Conservation (phyloP, 2,888 invertebrate species). For the Coelogynopora nodosa region DNA sequence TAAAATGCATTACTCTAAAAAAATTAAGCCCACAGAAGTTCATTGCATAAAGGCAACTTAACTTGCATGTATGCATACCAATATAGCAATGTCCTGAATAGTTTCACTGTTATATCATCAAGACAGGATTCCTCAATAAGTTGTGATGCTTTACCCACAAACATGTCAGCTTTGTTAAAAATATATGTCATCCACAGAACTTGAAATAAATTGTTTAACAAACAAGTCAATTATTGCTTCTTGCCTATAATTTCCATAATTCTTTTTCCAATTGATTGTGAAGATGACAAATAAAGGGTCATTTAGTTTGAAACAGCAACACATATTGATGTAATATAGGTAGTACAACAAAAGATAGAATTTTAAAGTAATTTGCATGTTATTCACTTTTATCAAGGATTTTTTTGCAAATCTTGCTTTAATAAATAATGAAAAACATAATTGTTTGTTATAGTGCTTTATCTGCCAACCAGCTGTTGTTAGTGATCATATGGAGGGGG, state of each 20-base stretch:
- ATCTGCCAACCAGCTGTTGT: no score
- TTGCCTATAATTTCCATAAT: slow-evolving; percentile 22
- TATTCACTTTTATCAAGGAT: background rate
- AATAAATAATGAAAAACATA: no score
- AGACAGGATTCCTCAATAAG: background rate
- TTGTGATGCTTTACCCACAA: slow-evolving; percentile 36
- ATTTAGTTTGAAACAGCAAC: slow-evolving; percentile 35
- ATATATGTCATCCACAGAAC: background rate
- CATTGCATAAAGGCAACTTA: slow-evolving; percentile 49
- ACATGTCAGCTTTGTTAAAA: slow-evolving; percentile 6
- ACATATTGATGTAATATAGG: slow-evolving; percentile 39
- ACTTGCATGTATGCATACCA: slow-evolving; percentile 45
- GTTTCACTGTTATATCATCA: background rate
- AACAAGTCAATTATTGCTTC: slow-evolving; percentile 26
- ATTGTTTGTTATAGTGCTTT: no score
- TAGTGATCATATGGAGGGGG: no score
- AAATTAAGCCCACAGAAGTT: slow-evolving; percentile 43
- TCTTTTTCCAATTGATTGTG: slow-evolving; percentile 36
- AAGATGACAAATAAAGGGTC: slow-evolving; percentile 36
- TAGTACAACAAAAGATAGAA: slow-evolving; percentile 29
- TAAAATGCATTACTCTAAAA: no score
- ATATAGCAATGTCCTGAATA: slow-evolving; percentile 19
- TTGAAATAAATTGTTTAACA: background rate
- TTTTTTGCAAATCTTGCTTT: slow-evolving; percentile 36
- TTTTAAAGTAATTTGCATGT: slow-evolving; percentile 38